Base-by-base conservation (phyloP, 2,113 vertebrate genomes). In the Nerophis ophidion region DNA sequence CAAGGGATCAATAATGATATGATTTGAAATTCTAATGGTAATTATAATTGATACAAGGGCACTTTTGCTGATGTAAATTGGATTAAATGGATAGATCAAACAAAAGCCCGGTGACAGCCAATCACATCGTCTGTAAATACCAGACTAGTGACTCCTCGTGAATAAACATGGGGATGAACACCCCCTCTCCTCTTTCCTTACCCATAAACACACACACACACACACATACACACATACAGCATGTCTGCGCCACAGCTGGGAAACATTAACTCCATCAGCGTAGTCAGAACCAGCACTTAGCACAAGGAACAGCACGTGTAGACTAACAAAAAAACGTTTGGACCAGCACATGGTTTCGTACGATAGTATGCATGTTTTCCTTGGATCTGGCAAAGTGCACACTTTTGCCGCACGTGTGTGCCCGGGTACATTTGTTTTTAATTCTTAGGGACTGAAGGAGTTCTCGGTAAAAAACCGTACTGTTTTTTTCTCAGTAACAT, bases 191-290 rank as follows among this genome's bases (percentile, higher is more conserved):
- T 11, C 5, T 2, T 68, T 58, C 57, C n/a, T 6, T 9, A 14
- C n/a, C 8, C 12, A 19, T 13, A 11, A 16, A 40, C 33, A 44
- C 35, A 11, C 49, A 45, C 33, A 17, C 34, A 48, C 44, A 42
- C 52, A 60, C 9, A 45, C 60, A 67, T 59, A 67, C 50, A 66
- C 19, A 63, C 53, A 56, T 2, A 58, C 59, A 70, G 48, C 47
- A 57, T 57, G 71, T 65, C 75, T 65, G 47, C 62, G 60, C 61
- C 47, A 65, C 84, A 87, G 82, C 83, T 88, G 86, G 85, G 72
- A 86, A 85, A 80, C 81, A 87, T 88, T 86, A 86, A 82, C 75
- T 67, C 45, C 16, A 81, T 70, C 36, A 34, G 49, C 56, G 73
- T 17, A 76, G 66, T 62, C 64, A 55, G 63, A 60, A 59, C 19